Base-by-base conservation (phyloP, 2,888 invertebrate species). In the Vanessa cardui region DNA sequence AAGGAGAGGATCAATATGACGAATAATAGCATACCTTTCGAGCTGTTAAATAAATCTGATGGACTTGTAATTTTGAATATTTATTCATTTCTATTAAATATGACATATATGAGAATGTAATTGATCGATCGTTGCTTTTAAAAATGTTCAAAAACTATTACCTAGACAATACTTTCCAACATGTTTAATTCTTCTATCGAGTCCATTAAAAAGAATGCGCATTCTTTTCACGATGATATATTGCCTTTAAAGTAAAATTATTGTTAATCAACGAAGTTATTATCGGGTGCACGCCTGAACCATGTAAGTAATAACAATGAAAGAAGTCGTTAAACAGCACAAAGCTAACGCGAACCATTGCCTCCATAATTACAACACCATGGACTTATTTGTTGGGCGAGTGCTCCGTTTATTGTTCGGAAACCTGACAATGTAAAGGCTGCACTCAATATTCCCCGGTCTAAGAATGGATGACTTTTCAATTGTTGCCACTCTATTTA, bases 401-500 rank as follows among this genome's bases (percentile, higher is more conserved):
- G 74, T 78, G 78, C 79, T 74, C 71, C 73, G 72, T 66, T 80
- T 77, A 82, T 85, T 86, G 84, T 88, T 84, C 79, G 75, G 70
- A 64, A 71, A 75, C 74, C 73, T 80, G 80, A 82, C 85, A 85
- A 82, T 84, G 81, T 82, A 80, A 79, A 73, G 74, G 75, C 78
- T 76, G 70, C 77, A 80, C 77, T 80, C 75, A 79, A 80, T 81
- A 80, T 77, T 77, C 75, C 72, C 75, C 75, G 73, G 73, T 77
- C 77, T 78, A 73, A 76, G 77, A 85, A 86, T 82, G 82, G 81
- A 86, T 91, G 90, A 90, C 91, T 89, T 89, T 91, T 92, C 90
- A 92, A 92, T 92, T 85, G 87, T 79, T 80, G 78, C 78, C 84
- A 85, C 87, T 88, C 80, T 87, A 87, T 89, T 89, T 85, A 88